phyloP scores from a whole-genome alignment of 2,113 vertebrate genomes.

The Oncorhynchus tshawytscha region DNA sequence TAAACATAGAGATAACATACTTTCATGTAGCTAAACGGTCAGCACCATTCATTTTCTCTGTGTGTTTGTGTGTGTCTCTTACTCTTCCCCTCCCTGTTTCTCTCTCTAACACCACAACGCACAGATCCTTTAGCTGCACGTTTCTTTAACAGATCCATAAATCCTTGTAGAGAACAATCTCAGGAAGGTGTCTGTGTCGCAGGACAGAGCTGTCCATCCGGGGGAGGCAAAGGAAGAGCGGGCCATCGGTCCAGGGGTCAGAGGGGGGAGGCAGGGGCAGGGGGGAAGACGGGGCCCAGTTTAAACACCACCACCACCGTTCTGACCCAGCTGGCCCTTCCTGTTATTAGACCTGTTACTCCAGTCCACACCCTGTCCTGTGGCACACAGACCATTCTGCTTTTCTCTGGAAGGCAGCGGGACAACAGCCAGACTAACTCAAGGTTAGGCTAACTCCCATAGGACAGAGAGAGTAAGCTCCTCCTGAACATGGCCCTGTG shows the following conservation, averaged over 20 bases:
- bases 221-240: slow-evolving; percentile 16
- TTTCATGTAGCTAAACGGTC: slow-evolving; percentile 24
- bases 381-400: slow-evolving; percentile 34
- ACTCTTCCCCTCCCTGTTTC: not conserved
- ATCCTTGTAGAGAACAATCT: slow-evolving; percentile 74
- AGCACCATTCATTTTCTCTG: not conserved
- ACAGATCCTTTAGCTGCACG: slow-evolving; percentile 34
- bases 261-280: no score
- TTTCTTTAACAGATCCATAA: slow-evolving; percentile 74
- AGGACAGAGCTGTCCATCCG: slow-evolving; percentile 35
- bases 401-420: slow-evolving; percentile 22
- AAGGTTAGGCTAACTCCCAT: slow-evolving; percentile 15
- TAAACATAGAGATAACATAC: slow-evolving; percentile 23
- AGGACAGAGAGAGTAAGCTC: slow-evolving; percentile 8
- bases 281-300: slow-evolving; percentile 44
- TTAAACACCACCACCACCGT: slow-evolving; percentile 70
- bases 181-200: slow-evolving; percentile 71
- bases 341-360: slow-evolving; percentile 73
- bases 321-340: slow-evolving; percentile 72
- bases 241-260: no score
- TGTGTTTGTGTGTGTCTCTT: not conserved
- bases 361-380: slow-evolving; percentile 57
- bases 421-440: slow-evolving; percentile 6
- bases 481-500: not conserved
- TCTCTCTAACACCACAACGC: not conserved